These are phyloP conservation scores for Halisarca cf. caerulea DNA, from an alignment of 37 sponge, comb jelly and placozoan genomes.

Conservation along the genomic window DNA sequence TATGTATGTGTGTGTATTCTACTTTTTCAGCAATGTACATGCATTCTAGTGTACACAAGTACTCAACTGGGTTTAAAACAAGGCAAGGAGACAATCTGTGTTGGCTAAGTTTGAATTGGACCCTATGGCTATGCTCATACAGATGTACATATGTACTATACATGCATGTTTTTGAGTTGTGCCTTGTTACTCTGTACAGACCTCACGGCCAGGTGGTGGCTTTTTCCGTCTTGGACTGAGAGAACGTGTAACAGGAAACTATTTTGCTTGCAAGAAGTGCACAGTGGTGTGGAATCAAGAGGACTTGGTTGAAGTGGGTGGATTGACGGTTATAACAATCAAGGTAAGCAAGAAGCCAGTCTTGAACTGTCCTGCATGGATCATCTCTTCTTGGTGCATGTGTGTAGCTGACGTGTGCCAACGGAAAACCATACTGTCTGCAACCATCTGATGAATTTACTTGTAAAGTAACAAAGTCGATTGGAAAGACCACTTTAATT, in stretches of 20 bases:
- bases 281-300: slow-evolving; percentile 61
- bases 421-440: slow-evolving; percentile 46
- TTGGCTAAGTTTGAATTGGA: too few species aligned
- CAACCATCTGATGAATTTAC: slow-evolving; percentile 49
- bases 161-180: not conserved
- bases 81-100: too few species aligned
- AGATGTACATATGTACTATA: not conserved
- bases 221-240: slow-evolving; percentile 50
- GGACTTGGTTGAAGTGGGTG: slow-evolving; percentile 52
- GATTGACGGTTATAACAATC: slow-evolving; percentile 53
- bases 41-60: too few species aligned
- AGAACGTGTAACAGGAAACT: slow-evolving; percentile 47
- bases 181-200: not conserved
- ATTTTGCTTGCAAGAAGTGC: slow-evolving; percentile 29
- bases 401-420: slow-evolving; percentile 41
- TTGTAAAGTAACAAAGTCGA: slow-evolving; percentile 11
- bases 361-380: not conserved
- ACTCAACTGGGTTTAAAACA: too few species aligned
- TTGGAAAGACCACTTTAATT: slow-evolving; percentile 24
- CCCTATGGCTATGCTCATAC: too few species aligned
- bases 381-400: not conserved
- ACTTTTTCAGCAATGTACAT: too few species aligned
- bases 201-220: not conserved
- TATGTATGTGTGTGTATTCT: too few species aligned
- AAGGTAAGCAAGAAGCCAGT: slow-evolving; percentile 22